These are phyloP conservation scores for Pristiophorus japonicus DNA, from an alignment of 2,113 vertebrate genomes.

Conservation along the genomic window DNA sequence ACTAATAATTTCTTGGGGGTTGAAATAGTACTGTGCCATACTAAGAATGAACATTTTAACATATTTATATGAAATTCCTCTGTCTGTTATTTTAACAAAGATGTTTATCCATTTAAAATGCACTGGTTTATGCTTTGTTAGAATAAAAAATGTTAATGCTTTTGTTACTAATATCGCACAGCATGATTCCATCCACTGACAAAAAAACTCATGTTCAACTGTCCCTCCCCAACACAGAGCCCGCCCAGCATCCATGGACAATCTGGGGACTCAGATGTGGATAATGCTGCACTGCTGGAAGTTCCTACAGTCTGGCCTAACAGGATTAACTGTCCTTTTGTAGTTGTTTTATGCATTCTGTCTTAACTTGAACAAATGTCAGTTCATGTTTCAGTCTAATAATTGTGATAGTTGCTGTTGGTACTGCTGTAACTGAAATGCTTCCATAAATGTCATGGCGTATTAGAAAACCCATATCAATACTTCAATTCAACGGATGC, in stretches of 20 bases:
- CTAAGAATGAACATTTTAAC: background rate
- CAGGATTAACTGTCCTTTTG: conserved; percentile 18
- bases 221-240: background rate
- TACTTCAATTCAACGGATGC: background rate
- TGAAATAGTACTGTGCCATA: background rate
- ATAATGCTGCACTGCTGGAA: background rate
- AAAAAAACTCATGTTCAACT: background rate
- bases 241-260: background rate
- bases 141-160: background rate
- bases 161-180: background rate
- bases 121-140: background rate
- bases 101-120: background rate
- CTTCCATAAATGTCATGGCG: background rate
- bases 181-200: background rate
- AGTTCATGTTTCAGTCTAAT: conserved; percentile 21
- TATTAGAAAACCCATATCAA: background rate
- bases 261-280: background rate
- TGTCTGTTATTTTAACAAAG: background rate
- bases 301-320: background rate
- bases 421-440: background rate
- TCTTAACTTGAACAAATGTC: conserved; percentile 17
- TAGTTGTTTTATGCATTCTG: conserved; percentile 8
- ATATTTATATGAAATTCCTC: background rate
- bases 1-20: background rate
- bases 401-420: background rate